Conservation (phyloP, 2,797 vertebrate genomes). For the Leptatherina wallacei region DNA sequence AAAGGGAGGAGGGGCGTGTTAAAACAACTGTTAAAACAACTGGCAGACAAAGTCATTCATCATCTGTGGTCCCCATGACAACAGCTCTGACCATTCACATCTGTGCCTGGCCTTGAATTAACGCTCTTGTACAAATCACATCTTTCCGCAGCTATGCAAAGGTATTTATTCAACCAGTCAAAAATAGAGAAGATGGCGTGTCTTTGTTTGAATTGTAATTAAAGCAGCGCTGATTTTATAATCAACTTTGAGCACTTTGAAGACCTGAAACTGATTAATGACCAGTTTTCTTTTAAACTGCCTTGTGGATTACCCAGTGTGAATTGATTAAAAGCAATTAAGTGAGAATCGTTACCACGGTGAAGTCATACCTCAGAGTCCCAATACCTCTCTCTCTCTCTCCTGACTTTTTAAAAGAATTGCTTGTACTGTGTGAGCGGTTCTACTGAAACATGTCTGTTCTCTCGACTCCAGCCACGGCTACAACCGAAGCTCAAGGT, state of each 20-base stretch:
- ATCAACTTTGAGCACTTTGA: slow-evolving; percentile 26
- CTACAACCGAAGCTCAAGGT: slow-evolving; percentile 74
- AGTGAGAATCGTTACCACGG: slow-evolving; percentile 22
- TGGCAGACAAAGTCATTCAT: slow-evolving; percentile 62
- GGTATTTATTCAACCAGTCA: slow-evolving; percentile 31
- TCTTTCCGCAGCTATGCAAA: slow-evolving; percentile 56
- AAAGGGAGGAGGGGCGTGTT: slow-evolving; percentile 15
- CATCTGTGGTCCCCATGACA: slow-evolving; percentile 55
- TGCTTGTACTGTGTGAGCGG: slow-evolving; percentile 8
- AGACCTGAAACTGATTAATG: slow-evolving; percentile 34
- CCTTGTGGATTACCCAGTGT: slow-evolving; percentile 14
- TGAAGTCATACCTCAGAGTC: not conserved
- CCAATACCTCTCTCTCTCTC: not conserved
- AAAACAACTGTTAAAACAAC: slow-evolving; percentile 75
- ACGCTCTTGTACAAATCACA: slow-evolving; percentile 19
- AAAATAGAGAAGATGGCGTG: slow-evolving; percentile 26
- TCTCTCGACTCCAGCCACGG: slow-evolving; percentile 65
- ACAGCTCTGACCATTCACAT: slow-evolving; percentile 43
- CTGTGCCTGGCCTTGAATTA: slow-evolving; percentile 41
- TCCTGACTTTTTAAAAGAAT: not conserved
- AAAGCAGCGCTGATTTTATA: slow-evolving; percentile 24
- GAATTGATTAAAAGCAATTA: slow-evolving; percentile 25
- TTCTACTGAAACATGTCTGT: slow-evolving; percentile 55
- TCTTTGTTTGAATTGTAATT: slow-evolving; percentile 26
- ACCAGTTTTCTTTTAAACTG: slow-evolving; percentile 17